Evolutionary conservation across 2,888 invertebrate genomes (phyloP).

Genomic region (Eretmocerus hayati): DNA sequence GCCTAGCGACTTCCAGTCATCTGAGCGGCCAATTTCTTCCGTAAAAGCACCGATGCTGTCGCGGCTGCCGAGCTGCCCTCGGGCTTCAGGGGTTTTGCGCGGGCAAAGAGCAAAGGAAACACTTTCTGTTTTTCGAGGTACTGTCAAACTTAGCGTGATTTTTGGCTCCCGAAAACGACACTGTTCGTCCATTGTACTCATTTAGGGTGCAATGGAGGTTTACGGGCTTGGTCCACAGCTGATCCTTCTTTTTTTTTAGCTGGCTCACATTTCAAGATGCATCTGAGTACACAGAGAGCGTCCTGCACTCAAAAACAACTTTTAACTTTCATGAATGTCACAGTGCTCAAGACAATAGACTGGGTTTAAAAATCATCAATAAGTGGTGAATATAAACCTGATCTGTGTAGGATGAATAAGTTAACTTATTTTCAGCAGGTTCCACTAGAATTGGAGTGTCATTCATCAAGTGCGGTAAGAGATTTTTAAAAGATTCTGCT

Average conservation of each 20-base stretch:
- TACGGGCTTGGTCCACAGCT: slow-evolving; percentile 1
- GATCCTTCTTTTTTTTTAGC: slow-evolving; percentile 9
- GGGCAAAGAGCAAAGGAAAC: slow-evolving; percentile 17
- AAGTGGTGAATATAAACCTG: too few relatives aligned
- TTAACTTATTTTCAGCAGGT: too few relatives aligned
- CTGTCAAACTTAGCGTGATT: slow-evolving; percentile 30
- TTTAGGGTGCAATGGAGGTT: slow-evolving; percentile 18
- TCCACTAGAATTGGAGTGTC: too few relatives aligned
- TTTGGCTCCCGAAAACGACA: slow-evolving; percentile 26
- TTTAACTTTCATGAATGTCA: too few relatives aligned
- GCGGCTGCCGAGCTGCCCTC: slow-evolving; percentile 10
- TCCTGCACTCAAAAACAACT: too few relatives aligned
- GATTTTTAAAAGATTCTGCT: slow-evolving; percentile 39
- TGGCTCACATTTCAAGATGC: too few relatives aligned
- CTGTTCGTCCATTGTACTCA: slow-evolving; percentile 21
- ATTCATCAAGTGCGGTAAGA: too few relatives aligned
- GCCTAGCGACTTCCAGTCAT: too few relatives aligned
- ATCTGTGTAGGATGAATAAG: too few relatives aligned
- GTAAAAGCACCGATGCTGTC: slow-evolving; percentile 7
- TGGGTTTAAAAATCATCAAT: too few relatives aligned
- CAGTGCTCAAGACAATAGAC: too few relatives aligned
- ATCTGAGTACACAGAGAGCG: too few relatives aligned
- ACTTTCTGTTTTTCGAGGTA: slow-evolving; percentile 28
- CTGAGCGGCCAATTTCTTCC: background rate
- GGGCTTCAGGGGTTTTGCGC: slow-evolving; percentile 14